These are phyloP conservation scores for Grallaria varia DNA, from an alignment of 2,113 vertebrate species.

Conservation along the genomic window DNA sequence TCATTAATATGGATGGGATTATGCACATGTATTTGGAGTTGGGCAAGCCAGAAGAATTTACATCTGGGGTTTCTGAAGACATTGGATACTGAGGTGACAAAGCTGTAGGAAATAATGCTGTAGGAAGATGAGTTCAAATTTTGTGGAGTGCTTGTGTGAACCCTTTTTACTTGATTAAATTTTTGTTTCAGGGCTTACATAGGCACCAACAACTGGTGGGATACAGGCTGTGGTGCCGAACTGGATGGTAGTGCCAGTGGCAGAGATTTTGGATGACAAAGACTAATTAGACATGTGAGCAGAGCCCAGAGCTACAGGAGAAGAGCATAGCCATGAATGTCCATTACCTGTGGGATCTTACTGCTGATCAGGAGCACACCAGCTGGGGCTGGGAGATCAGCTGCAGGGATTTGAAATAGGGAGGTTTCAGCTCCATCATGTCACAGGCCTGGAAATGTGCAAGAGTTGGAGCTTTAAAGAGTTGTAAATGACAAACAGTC, in stretches of 20 bases:
- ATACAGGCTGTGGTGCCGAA: neutral
- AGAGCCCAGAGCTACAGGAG: neutral
- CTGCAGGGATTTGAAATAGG: neutral
- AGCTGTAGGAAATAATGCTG: neutral
- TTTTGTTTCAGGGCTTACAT: neutral
- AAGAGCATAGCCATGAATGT: neutral
- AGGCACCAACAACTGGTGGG: neutral
- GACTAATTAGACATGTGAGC: neutral
- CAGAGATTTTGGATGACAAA: neutral
- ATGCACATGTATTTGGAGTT: neutral
- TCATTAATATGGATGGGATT: constrained; percentile 30
- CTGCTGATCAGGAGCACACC: neutral
- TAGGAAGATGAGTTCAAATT: neutral
- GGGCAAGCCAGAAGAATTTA: constrained; percentile 17
- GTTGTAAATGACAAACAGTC: neutral
- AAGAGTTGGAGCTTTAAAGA: neutral
- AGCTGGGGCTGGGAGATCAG: neutral
- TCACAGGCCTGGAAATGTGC: neutral
- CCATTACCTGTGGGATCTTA: neutral
- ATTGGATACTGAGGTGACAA: neutral
- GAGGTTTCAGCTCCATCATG: neutral
- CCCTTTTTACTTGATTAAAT: neutral
- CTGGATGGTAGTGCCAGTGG: neutral
- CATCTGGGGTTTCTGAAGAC: neutral
- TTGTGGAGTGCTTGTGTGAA: neutral